Conservation (phyloP, 2,797 vertebrate genomes). For the Leuciscus waleckii region DNA sequence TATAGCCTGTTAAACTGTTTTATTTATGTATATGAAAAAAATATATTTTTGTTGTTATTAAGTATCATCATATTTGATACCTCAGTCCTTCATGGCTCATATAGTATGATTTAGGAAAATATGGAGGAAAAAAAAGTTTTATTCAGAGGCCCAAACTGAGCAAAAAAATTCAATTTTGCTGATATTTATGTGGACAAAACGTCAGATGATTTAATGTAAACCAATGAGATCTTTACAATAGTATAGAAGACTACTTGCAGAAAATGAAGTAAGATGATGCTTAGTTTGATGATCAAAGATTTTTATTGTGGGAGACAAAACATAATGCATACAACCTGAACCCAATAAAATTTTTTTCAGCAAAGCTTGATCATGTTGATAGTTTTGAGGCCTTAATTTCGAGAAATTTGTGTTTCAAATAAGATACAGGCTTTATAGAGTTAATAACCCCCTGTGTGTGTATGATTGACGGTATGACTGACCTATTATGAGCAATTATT, state of each 20-base stretch:
- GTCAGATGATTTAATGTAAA: neutral
- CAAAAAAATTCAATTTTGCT: neutral
- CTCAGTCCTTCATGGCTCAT: too few species aligned
- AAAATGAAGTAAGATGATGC: neutral
- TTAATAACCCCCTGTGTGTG: neutral
- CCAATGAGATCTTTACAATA: neutral
- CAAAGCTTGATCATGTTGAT: neutral
- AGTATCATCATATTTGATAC: too few species aligned
- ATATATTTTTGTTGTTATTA: too few species aligned
- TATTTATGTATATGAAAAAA: too few species aligned
- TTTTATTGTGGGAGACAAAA: too few species aligned
- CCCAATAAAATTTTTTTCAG: neutral
- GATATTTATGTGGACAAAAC: neutral
- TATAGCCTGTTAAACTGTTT: too few species aligned
- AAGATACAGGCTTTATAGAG: neutral
- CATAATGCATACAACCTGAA: too few species aligned
- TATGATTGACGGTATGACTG: neutral
- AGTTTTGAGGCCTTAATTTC: neutral
- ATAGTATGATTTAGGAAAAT: too few species aligned
- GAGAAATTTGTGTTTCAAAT: neutral
- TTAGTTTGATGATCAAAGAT: neutral
- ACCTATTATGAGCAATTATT: slow-evolving; percentile 3
- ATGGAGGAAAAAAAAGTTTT: too few species aligned
- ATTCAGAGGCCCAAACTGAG: too few species aligned
- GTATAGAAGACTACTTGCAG: neutral